Conservation (phyloP, 2,888 invertebrate genomes). For the Lysandra coridon region DNA sequence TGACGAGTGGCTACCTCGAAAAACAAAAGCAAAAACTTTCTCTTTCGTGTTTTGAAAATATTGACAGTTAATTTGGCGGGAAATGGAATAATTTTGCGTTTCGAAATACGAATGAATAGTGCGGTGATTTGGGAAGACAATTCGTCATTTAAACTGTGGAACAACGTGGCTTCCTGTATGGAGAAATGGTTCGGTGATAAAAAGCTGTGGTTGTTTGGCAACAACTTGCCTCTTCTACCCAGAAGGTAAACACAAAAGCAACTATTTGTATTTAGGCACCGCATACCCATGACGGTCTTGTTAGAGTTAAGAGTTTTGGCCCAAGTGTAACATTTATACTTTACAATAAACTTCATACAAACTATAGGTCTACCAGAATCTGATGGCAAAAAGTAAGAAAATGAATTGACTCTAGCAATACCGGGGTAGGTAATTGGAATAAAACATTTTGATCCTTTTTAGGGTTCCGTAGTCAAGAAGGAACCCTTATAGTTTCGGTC, state of each 20-base stretch:
- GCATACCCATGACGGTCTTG: not conserved
- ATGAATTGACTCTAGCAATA: too few species aligned
- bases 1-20: not conserved
- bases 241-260: slow-evolving; percentile 82
- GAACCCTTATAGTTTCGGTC: too few species aligned
- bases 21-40: not conserved
- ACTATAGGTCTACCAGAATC: too few species aligned
- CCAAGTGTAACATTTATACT: too few species aligned
- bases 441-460: too few species aligned
- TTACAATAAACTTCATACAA: too few species aligned
- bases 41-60: slow-evolving; percentile 37
- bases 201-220: slow-evolving; percentile 94
- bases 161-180: slow-evolving; percentile 84
- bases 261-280: not conserved
- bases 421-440: too few species aligned
- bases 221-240: slow-evolving; percentile 91
- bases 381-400: too few species aligned
- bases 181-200: slow-evolving; percentile 97
- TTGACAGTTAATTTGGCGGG: slow-evolving; percentile 58
- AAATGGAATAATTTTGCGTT: slow-evolving; percentile 54
- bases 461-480: too few species aligned
- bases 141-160: slow-evolving; percentile 66
- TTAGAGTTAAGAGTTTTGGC: not conserved
- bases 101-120: slow-evolving; percentile 64
- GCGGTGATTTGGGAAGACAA: slow-evolving; percentile 47